Conservation (phyloP, 2,113 vertebrate genomes). For the Chionodraco myersi region DNA sequence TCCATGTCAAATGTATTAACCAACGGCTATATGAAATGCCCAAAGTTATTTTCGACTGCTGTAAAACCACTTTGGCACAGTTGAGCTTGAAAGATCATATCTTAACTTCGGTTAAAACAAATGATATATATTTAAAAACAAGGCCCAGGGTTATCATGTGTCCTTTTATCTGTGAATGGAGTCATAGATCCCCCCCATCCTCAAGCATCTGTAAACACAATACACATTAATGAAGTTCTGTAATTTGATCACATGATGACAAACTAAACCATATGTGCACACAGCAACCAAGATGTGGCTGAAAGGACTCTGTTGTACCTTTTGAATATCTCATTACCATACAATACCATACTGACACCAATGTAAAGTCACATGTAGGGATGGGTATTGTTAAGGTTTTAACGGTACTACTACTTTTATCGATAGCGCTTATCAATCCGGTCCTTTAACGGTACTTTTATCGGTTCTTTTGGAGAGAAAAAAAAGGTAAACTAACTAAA, state of each 20-base stretch:
- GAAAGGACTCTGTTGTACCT: too few relatives aligned
- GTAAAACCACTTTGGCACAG: not conserved
- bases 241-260: too few relatives aligned
- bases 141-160: not conserved
- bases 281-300: not conserved
- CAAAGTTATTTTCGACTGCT: too few relatives aligned
- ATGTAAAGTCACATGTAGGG: too few relatives aligned
- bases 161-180: not conserved
- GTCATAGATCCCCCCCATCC: not conserved
- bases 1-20: too few relatives aligned
- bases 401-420: too few relatives aligned
- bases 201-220: not conserved
- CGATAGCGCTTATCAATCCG: too few relatives aligned
- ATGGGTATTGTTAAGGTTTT: too few relatives aligned
- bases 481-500: too few relatives aligned
- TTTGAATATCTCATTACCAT: not conserved
- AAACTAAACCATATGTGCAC: not conserved
- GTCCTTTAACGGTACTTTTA: too few relatives aligned
- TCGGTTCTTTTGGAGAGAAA: too few relatives aligned
- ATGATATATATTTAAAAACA: not conserved
- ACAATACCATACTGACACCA: not conserved
- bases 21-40: too few relatives aligned
- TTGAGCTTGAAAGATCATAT: not conserved
- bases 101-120: not conserved
- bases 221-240: not conserved